phyloP scores from a whole-genome alignment of 2,888 invertebrate species.

The Acrobasis repandana region DNA sequence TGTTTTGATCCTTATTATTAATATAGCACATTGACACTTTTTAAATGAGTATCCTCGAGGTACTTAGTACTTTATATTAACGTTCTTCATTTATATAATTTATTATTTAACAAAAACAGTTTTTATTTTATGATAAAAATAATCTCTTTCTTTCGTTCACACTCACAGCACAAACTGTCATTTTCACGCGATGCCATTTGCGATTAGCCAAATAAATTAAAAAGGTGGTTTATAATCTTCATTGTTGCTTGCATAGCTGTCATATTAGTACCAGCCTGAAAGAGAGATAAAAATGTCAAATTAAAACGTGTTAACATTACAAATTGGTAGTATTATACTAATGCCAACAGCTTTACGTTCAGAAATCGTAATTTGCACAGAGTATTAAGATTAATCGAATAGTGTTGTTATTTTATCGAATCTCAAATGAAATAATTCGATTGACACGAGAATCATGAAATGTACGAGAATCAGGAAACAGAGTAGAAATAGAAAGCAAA shows the following conservation, averaged over 20 bases:
- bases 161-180: constrained; percentile 49
- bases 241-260: constrained; percentile 30
- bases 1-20: constrained; percentile 29
- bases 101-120: constrained; percentile 32
- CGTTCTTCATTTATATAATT: constrained; percentile 16
- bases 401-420: too few species aligned
- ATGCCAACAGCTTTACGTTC: constrained; percentile 31
- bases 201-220: constrained; percentile 37
- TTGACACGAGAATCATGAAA: too few species aligned
- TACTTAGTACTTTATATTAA: background rate
- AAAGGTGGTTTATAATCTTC: constrained; percentile 17
- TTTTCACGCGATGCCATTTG: constrained; percentile 60
- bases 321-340: constrained; percentile 16
- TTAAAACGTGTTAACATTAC: background rate
- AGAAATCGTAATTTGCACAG: constrained; percentile 17
- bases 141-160: constrained; percentile 29
- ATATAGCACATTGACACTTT: constrained; percentile 9
- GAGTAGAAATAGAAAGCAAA: too few species aligned
- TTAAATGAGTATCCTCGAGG: constrained; percentile 10
- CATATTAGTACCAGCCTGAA: background rate
- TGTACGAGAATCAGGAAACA: too few species aligned
- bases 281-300: background rate
- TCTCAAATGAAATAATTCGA: too few species aligned
- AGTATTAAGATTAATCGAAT: background rate
- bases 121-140: constrained; percentile 23